phyloP scores from a whole-genome alignment of 2,113 vertebrate species.

The Archilochus colubris region DNA sequence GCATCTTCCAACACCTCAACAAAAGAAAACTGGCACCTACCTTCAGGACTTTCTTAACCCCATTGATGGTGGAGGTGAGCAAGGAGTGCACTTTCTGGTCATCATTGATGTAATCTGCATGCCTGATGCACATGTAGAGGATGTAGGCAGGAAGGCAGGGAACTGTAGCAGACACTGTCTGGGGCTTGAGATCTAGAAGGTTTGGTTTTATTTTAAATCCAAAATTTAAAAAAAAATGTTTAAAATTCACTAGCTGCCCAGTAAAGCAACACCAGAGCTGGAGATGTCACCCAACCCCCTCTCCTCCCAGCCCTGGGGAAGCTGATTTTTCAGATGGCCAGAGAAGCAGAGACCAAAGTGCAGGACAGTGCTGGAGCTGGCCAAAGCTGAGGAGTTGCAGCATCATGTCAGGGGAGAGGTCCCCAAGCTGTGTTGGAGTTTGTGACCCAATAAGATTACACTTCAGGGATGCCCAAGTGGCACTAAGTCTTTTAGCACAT shows the following conservation, averaged over 20 bases:
- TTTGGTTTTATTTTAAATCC: neutral
- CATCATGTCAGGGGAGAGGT: neutral
- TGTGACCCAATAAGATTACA: neutral
- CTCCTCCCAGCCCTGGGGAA: neutral
- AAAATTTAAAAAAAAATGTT: too few species aligned
- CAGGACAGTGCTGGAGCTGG: neutral
- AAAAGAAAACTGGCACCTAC: slow-evolving; percentile 76
- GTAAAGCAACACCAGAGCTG: neutral
- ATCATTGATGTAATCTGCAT: slow-evolving; percentile 91
- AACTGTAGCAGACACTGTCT: slow-evolving; percentile 81
- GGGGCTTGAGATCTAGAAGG: slow-evolving; percentile 85
- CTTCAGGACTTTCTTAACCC: slow-evolving; percentile 93
- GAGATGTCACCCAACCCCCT: neutral
- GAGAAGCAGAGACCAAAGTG: neutral
- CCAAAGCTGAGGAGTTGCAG: neutral
- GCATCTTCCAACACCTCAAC: neutral
- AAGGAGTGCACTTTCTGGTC: slow-evolving; percentile 93
- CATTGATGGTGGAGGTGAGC: slow-evolving; percentile 91
- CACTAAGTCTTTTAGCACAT: neutral
- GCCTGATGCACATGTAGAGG: slow-evolving; percentile 96
- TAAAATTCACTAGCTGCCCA: neutral
- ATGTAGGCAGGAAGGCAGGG: slow-evolving; percentile 95
- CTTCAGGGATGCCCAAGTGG: neutral
- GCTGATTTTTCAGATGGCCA: rapidly evolving
- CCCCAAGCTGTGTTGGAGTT: neutral